Evolutionary conservation across 2,113 vertebrate species (phyloP).

Genomic region (Illadopsis cleaveri): DNA sequence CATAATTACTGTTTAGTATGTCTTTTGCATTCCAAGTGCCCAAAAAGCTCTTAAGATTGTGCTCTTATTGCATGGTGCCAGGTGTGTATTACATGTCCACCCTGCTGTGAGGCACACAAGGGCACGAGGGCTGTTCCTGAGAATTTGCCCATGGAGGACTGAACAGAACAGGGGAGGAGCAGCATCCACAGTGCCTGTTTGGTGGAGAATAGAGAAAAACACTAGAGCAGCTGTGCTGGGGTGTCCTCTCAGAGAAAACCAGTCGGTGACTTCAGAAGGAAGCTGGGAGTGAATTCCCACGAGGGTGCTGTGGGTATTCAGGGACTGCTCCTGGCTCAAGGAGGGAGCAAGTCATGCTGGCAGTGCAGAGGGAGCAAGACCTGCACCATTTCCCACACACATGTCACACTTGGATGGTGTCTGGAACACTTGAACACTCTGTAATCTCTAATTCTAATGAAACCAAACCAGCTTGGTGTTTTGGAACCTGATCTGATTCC

Average conservation of each 20-base stretch:
- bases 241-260: not conserved
- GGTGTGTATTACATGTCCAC: not conserved
- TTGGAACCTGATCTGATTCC: not conserved
- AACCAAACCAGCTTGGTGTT: not conserved
- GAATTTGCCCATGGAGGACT: not conserved
- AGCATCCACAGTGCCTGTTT: not conserved
- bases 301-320: not conserved
- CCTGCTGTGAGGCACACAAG: not conserved
- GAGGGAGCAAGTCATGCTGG: not conserved
- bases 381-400: not conserved
- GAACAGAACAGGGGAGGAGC: not conserved
- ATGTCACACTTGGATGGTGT: not conserved
- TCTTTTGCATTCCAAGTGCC: not conserved
- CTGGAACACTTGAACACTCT: not conserved
- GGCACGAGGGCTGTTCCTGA: not conserved
- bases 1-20: not conserved
- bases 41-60: not conserved
- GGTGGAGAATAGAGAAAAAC: not conserved
- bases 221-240: not conserved
- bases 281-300: not conserved
- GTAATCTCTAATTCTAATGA: not conserved
- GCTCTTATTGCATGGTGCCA: not conserved
- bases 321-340: not conserved
- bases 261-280: not conserved
- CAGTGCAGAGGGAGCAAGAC: not conserved